Conservation (phyloP, 2,888 invertebrate species). For the Laothoe populi region DNA sequence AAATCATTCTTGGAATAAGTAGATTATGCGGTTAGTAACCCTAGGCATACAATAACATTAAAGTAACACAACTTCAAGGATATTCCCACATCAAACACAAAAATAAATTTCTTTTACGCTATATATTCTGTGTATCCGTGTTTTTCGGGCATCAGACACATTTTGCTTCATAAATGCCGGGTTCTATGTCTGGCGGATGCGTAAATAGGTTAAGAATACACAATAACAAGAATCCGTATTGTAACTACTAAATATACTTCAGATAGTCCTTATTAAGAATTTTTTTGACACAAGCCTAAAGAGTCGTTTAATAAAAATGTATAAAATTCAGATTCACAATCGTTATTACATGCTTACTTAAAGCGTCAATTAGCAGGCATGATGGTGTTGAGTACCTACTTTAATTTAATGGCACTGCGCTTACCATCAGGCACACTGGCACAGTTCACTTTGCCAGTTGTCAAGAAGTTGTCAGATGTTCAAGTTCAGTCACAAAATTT, state of each 20-base stretch:
- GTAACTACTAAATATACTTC: background rate
- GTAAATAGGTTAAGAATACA: background rate
- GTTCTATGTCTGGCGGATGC: background rate
- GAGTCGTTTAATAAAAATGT: background rate
- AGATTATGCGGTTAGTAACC: too few relatives aligned
- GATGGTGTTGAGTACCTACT: too few relatives aligned
- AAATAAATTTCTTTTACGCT: background rate
- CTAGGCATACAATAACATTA: too few relatives aligned
- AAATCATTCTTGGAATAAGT: too few relatives aligned
- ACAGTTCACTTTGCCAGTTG: too few relatives aligned
- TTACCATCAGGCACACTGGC: too few relatives aligned
- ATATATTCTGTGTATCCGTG: background rate
- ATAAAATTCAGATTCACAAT: background rate
- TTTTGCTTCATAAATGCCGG: conserved; percentile 14
- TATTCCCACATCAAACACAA: background rate
- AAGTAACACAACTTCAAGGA: too few relatives aligned
- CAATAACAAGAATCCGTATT: background rate
- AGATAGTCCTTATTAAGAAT: background rate
- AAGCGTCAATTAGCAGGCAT: too few relatives aligned
- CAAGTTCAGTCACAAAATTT: too few relatives aligned
- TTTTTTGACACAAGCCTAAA: background rate
- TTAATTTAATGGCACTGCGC: too few relatives aligned
- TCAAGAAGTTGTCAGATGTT: too few relatives aligned
- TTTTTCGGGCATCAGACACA: background rate
- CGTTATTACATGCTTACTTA: too few relatives aligned